Base-by-base conservation (phyloP, 2,888 invertebrate species). In the Drosophila helvetica region DNA sequence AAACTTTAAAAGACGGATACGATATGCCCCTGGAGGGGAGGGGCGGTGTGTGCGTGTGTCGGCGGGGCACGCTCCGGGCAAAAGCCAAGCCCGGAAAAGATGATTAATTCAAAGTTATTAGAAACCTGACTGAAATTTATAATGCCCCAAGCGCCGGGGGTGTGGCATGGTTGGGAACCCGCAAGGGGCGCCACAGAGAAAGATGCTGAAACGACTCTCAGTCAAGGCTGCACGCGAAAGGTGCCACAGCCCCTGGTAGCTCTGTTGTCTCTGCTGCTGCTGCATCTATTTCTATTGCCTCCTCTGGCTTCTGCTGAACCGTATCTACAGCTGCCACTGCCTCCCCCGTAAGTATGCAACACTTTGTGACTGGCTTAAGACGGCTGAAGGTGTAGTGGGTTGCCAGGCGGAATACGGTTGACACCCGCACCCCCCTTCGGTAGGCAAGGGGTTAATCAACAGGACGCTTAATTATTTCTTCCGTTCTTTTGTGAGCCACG, bases 31-130 rank as follows among this genome's bases (percentile, higher is more conserved):
- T n/a, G n/a, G n/a, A n/a, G 22, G 22, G 22, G 22, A 2, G 38
- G 9, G n/a, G 15, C n/a, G 0, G 38, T 38, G 38, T 38, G 15
- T 38, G 38, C 38, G 38, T 38, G 38, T 38, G 38, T 6, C 38
- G 38, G 7, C n/a, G 38, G 15, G 54, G 66, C 33, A 66, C 66
- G 43, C 65, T 66, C 65, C 54, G 53, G 43, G 25, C 54, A 43
- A 75, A 73, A 74, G 38, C 38, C 63, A 68, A 84, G 64, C 56
- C 87, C 89, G 90, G 90, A 90, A 91, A 90, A 91, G 90, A 91
- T 91, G 91, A 91, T 91, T 92, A 92, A 92, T 91, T 91, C 91
- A 89, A 90, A 91, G 91, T 91, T 91, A 91, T 91, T 91, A 91
- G 91, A 91, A 90, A 90, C 91, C 91, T 91, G 91, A 92, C 91